Conservation (phyloP, 2,113 vertebrate species). For the Gulo gulo region DNA sequence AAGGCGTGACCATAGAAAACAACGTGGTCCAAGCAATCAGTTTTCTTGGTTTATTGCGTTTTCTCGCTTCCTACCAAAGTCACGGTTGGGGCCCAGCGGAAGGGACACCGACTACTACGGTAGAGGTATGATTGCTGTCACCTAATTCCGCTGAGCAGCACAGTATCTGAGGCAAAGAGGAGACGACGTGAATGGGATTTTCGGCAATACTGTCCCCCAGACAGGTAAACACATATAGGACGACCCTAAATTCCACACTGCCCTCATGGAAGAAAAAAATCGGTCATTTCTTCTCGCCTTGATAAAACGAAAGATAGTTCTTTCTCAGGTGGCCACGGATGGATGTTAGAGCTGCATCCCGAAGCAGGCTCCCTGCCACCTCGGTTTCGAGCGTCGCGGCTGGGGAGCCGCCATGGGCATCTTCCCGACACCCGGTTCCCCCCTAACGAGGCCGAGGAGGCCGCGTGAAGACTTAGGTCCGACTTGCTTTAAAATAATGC, state of each 20-base stretch:
- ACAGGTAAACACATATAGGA: fast-evolving
- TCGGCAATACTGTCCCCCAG: neutral
- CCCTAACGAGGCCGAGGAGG: neutral
- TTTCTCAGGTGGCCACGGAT: neutral
- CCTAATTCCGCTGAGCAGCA: neutral
- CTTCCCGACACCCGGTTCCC: neutral
- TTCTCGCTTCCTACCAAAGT: neutral
- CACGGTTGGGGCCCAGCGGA: neutral
- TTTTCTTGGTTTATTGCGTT: neutral
- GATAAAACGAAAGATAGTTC: neutral
- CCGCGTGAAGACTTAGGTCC: neutral
- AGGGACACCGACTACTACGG: neutral
- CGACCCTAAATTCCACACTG: neutral
- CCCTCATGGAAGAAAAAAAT: fast-evolving
- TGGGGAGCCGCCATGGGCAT: neutral
- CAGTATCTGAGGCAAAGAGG: neutral
- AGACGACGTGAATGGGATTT: neutral
- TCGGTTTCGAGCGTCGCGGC: fast-evolving
- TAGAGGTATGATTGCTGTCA: neutral
- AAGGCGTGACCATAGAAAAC: neutral
- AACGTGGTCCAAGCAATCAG: neutral
- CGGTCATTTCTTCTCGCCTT: neutral
- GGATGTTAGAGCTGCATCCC: neutral
- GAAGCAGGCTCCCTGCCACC: neutral
- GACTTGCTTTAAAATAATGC: neutral